Base-by-base conservation (phyloP, 2,797 vertebrate genomes). In the Heteromormyrus szaboi region DNA sequence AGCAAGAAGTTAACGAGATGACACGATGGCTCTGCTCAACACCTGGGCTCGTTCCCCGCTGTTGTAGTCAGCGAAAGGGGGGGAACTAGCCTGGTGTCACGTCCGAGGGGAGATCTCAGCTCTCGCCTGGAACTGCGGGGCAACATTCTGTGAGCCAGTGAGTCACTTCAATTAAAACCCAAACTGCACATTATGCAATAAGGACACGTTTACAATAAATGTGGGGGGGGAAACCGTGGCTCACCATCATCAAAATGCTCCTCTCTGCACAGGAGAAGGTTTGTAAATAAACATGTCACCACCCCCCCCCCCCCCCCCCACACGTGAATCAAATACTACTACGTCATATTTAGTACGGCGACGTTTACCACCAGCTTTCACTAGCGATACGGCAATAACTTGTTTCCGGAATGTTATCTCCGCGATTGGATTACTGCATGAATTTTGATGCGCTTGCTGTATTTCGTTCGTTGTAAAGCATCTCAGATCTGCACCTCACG, bases 141-240 rank as follows among this genome's bases (percentile, higher is more conserved):
- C 6, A 12, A 86, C 50, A 8, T 56, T 54, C 85, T 86, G 53
- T 56, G 50, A n/a, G 29, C 53, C 85, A 56, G 85, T 86, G 85
- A 86, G 17, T 86, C 85, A 56, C 53, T 86, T 86, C 85, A 17
- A 86, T 86, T 86, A 86, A 86, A 86, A 86, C 53, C 53, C 51
- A 86, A 86, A 86, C 53, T 11, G 29, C 53, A 51, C 51, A 37
- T 86, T 86, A 86, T 86, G 85, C 5, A 86, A 59, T 86, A 86
- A 59, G 53, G 51, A 33, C 84, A 86, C 53, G 4, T 86, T 86
- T 59, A 86, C 85, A 86, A 56, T 2, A 19, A 56, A 54, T 37
- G 50, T 56, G 51, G 85, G 5, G 29, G 51, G 51, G 37, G 0
- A 3, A 44, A 19, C 50, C 3, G 14, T 54, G n/a, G 51, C 17